A percentile compares a stretch with the other conserved stretches of the same genome.
phyloP scores from a whole-genome alignment of 1,140 invertebrate species.

The Tetraneura akinire region DNA sequence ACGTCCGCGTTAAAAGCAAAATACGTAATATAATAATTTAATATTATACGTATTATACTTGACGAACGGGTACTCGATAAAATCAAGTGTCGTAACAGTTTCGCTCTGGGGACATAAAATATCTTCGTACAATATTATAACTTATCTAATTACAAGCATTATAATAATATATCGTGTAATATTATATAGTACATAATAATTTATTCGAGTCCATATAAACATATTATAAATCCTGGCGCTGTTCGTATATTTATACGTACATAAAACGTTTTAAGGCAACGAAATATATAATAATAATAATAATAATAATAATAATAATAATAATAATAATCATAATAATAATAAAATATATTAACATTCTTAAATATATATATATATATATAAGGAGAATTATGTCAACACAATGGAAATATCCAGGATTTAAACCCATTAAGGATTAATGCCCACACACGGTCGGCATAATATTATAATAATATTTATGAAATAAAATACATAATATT shows the following conservation, averaged over 20 bases:
- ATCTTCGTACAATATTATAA: conserved; percentile 15
- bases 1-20: neutral
- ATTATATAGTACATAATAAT: neutral
- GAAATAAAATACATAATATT: neutral
- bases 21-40: too few relatives aligned
- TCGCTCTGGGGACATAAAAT: neutral
- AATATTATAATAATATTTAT: neutral
- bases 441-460: conserved; percentile 24
- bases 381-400: conserved; percentile 15
- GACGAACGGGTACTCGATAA: neutral
- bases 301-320: too few relatives aligned
- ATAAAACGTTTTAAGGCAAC: neutral
- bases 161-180: too few relatives aligned
- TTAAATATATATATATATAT: too few relatives aligned
- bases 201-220: too few relatives aligned
- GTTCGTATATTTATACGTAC: conserved; percentile 4
- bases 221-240: neutral
- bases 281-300: too few relatives aligned
- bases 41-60: neutral
- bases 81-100: conserved; percentile 21
- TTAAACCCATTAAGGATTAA: conserved; percentile 33
- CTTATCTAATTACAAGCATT: neutral
- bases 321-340: too few relatives aligned
- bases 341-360: neutral
- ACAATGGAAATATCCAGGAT: conserved; percentile 10